Conservation (phyloP, 2,113 vertebrate genomes). For the Nestor notabilis region DNA sequence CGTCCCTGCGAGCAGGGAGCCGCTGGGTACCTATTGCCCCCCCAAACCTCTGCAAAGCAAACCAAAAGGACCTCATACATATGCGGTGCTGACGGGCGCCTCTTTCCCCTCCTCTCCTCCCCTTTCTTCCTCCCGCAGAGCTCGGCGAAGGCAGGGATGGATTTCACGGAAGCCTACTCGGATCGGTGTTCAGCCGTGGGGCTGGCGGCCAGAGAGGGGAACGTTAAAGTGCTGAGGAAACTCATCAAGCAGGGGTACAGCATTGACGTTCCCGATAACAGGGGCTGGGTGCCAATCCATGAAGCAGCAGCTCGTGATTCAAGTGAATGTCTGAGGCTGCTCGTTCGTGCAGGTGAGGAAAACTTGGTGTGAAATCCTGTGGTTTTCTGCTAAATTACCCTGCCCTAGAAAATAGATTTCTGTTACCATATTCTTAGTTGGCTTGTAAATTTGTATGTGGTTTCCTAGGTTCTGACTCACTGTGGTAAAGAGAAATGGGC, state of each 20-base stretch:
- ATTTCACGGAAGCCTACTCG: slow-evolving; percentile 89
- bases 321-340: slow-evolving; percentile 78
- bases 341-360: slow-evolving; percentile 79
- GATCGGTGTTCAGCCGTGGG: slow-evolving; percentile 86
- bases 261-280: slow-evolving; percentile 87
- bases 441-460: not conserved
- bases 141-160: slow-evolving; percentile 70
- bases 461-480: not conserved
- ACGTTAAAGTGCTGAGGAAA: slow-evolving; percentile 71
- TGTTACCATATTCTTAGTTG: fast-evolving
- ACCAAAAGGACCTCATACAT: fast-evolving
- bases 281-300: slow-evolving; percentile 92
- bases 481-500: not conserved
- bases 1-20: not conserved
- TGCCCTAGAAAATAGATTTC: not conserved
- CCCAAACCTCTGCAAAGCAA: not conserved
- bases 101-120: not conserved
- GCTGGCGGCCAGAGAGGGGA: slow-evolving; percentile 82
- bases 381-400: not conserved
- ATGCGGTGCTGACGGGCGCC: fast-evolving
- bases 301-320: slow-evolving; percentile 88
- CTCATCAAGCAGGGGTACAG: slow-evolving; percentile 82
- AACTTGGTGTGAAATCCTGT: not conserved
- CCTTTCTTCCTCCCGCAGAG: not conserved
- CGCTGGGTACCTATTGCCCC: not conserved